These are phyloP conservation scores for Periphyllus acericola DNA, from an alignment of 2,888 invertebrate genomes.

Conservation along the genomic window DNA sequence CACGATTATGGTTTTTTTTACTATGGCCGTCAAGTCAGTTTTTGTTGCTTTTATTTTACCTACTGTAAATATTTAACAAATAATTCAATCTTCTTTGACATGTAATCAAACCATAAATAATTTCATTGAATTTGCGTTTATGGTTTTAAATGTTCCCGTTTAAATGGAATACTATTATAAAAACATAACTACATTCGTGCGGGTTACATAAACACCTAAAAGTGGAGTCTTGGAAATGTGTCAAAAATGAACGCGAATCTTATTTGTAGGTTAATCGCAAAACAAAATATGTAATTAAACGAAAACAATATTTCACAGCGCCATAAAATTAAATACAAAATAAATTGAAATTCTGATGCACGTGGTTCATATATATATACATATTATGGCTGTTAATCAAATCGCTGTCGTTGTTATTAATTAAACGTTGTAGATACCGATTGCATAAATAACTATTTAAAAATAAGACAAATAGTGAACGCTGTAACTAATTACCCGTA, in stretches of 20 bases:
- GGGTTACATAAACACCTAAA: background rate
- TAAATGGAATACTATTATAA: too few relatives aligned
- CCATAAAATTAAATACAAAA: background rate
- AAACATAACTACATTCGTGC: too few relatives aligned
- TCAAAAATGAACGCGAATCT: background rate
- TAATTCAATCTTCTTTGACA: too few relatives aligned
- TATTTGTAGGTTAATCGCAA: background rate
- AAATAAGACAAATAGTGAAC: conserved; percentile 20
- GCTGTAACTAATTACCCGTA: conserved; percentile 12
- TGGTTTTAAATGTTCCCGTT: too few relatives aligned
- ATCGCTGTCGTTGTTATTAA: background rate
- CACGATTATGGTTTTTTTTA: too few relatives aligned
- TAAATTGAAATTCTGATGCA: background rate
- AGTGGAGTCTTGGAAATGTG: background rate
- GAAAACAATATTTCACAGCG: background rate
- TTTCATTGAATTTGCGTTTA: too few relatives aligned
- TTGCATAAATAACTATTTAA: conserved; percentile 2
- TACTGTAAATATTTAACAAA: too few relatives aligned
- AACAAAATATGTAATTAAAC: background rate
- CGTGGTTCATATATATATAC: background rate
- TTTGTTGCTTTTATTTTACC: too few relatives aligned
- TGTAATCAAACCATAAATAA: too few relatives aligned
- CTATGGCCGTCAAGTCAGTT: too few relatives aligned
- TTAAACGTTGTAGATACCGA: background rate
- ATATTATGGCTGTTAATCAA: background rate